Percentiles rank a stretch among this genome's conserved stretches.
Conservation (phyloP, 1,140 invertebrate genomes). For the Sycobia sp. region DNA sequence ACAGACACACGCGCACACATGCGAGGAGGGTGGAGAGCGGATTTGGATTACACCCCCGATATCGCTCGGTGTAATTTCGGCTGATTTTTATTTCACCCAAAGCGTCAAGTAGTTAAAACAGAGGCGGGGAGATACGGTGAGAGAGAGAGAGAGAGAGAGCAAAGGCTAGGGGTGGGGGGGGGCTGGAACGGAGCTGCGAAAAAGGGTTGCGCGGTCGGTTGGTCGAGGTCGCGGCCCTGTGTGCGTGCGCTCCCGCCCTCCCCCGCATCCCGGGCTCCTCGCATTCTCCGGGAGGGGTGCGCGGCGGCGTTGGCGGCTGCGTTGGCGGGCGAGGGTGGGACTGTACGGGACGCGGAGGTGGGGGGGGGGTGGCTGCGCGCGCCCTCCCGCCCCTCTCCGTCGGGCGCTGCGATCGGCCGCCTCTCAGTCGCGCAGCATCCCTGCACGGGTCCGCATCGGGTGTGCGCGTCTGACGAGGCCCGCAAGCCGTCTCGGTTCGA, state of each 20-base stretch:
- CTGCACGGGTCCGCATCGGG: conserved; percentile 51
- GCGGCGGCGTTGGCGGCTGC: too few relatives aligned
- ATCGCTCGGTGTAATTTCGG: neutral
- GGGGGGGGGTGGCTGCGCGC: conserved; percentile 44
- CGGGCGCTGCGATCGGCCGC: conserved; percentile 48
- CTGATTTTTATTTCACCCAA: conserved; percentile 5
- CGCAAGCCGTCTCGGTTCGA: neutral
- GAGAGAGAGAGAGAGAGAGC: neutral
- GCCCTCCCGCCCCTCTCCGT: conserved; percentile 21
- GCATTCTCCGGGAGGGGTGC: too few relatives aligned
- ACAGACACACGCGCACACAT: too few relatives aligned
- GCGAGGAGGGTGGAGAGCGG: too few relatives aligned
- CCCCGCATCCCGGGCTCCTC: too few relatives aligned
- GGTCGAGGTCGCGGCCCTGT: too few relatives aligned
- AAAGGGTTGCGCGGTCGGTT: neutral
- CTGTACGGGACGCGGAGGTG: neutral
- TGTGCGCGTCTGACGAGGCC: conserved; percentile 19
- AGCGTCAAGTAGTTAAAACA: neutral
- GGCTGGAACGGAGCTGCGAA: neutral
- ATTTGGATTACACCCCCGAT: too few relatives aligned
- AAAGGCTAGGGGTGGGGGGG: too few relatives aligned
- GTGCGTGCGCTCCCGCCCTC: too few relatives aligned
- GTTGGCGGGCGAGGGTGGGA: neutral
- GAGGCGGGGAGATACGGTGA: neutral
- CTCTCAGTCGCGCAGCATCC: conserved; percentile 60